phyloP scores from a whole-genome alignment of 2,113 vertebrate species.

The Gnathonemus longibarbis region DNA sequence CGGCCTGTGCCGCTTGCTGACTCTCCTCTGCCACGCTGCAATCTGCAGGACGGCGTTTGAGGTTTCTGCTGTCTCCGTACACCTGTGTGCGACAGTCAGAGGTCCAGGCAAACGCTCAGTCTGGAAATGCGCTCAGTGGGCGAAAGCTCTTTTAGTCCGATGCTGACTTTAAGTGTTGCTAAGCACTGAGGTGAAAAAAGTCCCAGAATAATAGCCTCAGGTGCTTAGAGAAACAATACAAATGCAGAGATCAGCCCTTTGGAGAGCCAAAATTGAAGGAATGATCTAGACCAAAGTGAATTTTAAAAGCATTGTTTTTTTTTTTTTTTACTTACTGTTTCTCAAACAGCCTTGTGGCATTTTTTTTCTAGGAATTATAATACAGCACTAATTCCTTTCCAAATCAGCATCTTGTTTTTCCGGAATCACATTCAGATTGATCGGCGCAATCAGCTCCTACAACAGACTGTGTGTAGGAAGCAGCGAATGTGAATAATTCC shows the following conservation, averaged over 20 bases:
- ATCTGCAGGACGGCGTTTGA: not conserved
- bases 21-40: not conserved
- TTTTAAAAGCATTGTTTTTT: not conserved
- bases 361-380: not conserved
- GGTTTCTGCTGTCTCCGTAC: not conserved
- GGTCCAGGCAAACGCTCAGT: not conserved
- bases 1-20: conserved; percentile 29
- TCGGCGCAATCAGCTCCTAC: conserved; percentile 22
- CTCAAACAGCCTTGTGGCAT: not conserved
- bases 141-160: conserved; percentile 20
- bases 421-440: conserved; percentile 20
- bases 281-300: not conserved
- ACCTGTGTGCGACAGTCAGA: not conserved
- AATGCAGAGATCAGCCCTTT: not conserved
- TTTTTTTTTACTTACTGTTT: not conserved
- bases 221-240: not conserved
- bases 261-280: not conserved
- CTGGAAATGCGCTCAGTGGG: not conserved
- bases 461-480: conserved; percentile 53
- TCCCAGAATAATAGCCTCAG: not conserved
- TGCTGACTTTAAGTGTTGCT: not conserved
- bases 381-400: not conserved
- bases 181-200: not conserved
- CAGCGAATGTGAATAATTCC: conserved; percentile 31
- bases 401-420: conserved; percentile 11